A percentile compares a stretch with the other conserved stretches of the same genome.
Evolutionary conservation across 2,113 vertebrate genomes (phyloP).

Genomic region (Opisthocomus hoazin): DNA sequence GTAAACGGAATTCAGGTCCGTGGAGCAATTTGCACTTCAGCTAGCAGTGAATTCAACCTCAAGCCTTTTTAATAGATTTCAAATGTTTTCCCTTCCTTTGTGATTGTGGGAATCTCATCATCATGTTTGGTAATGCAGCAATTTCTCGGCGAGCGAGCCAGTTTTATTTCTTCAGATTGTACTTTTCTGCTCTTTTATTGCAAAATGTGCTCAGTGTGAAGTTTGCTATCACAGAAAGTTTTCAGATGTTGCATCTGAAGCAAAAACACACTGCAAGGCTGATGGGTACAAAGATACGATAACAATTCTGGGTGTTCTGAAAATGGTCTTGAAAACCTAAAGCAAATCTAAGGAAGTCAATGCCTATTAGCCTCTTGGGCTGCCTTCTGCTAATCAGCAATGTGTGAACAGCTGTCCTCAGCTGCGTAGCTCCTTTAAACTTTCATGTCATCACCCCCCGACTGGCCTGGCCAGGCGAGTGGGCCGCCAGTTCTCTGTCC

Average conservation of each 20-base stretch:
- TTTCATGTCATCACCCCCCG: too few relatives aligned
- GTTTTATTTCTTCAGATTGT: constrained; percentile 27
- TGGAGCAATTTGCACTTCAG: not conserved
- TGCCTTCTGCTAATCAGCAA: not conserved
- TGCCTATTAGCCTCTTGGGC: too few relatives aligned
- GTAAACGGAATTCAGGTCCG: not conserved
- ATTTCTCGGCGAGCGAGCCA: not conserved
- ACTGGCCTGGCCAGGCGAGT: not conserved
- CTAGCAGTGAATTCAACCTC: not conserved
- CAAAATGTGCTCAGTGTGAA: not conserved
- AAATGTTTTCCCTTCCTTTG: not conserved
- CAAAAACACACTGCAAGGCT: not conserved
- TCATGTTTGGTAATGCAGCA: not conserved
- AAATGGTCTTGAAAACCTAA: not conserved
- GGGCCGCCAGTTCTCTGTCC: not conserved
- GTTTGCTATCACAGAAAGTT: not conserved
- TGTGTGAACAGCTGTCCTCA: too few relatives aligned
- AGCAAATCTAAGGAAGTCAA: not conserved
- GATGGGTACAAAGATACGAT: fast-evolving
- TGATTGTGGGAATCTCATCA: not conserved
- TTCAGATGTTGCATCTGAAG: fast-evolving
- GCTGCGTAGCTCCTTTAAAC: not conserved
- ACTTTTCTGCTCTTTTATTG: constrained; percentile 49
- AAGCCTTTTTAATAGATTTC: not conserved
- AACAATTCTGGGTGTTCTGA: not conserved